Base-by-base conservation (phyloP, 1,140 invertebrate species). In the Aphelinus atriplicis region DNA sequence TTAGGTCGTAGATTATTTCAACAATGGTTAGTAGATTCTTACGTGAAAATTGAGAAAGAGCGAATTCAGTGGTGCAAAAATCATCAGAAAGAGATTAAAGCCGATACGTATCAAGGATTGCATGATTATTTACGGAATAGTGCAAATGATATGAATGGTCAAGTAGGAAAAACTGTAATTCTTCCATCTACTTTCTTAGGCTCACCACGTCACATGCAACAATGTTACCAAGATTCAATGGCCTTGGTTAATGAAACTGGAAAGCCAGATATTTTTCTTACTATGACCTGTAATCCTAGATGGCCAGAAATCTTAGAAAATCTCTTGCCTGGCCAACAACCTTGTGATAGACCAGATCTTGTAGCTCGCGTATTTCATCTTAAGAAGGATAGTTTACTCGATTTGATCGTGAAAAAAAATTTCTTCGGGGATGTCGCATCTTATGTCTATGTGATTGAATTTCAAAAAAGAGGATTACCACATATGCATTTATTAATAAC, bases 401-500 rank as follows among this genome's bases (percentile, higher is more conserved):
- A 75, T 48, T 63, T 70, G 9, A 70, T 65, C 1, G 45, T 63
- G 2, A 56, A 71, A n/a, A 58, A 71, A 65, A 63, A 76, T 42
- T 65, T 66, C 45, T 82, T 85, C 78, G 85, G 87, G 9, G 71
- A 79, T 58, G 76, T 81, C 42, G 53, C 72, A 42, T 85, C 82
- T 62, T 82, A 78, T 62, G 78, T 88, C 77, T 84, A 85, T 68
- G 77, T 81, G 4, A 80, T 89, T 45, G 87, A 90, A 80, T 90
- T 85, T 77, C 89, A 90, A 80, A 90, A 90, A 79, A 78, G 86
- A 77, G 88, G 88, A 2, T 71, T 88, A n/a, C 87, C 89, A 0
- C 88, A 89, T 80, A 76, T 76, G 2, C 87, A 89, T 75, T 85
- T 89, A 60, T 71, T 89, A 1, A 7, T 89, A 5, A 85, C 80